Base-by-base conservation (phyloP, 2,888 invertebrate species). In the Agonopterix heracliana region DNA sequence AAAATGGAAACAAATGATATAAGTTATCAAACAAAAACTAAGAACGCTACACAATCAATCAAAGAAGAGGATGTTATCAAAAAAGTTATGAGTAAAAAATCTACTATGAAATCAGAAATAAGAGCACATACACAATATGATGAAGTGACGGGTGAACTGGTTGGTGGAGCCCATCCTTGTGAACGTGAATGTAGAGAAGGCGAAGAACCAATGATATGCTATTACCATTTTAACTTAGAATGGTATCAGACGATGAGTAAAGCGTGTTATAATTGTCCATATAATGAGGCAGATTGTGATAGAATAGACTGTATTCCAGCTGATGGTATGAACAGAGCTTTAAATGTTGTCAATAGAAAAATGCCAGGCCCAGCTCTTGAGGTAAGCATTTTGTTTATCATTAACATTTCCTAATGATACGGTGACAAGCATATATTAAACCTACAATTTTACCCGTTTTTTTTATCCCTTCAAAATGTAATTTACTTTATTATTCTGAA, bases 321-420 rank as follows among this genome's bases (percentile, higher is more conserved):
- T 1, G 96, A 97, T 75, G 98, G 98, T 0, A 89, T 93, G 41
- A 90, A 91, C 51, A 89, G 96, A 54, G 90, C 94, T 0, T 81
- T 97, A 35, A 91, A 94, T 10, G 93, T 95, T 0, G 90, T 96
- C 3, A 97, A 97, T 81, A 91, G 97, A 57, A 93, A 93, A 83
- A 91, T 97, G 90, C 97, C 97, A 0, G 97, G 97, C 41, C 97
- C 97, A 0, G 78, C 92, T 0, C 92, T 97, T 47, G 94, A 96
- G 90, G 95, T 95, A 71, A 69, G 13, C 10, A 11, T 12, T 41
- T 9, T 13, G n/a, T 12, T 11, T 12, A 7, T 41, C 9, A 41
- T 41, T 11, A 13, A 12, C 41, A 13, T 41, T 41, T 41, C 12
- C 7, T 41, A n/a, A 41, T 11, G 11, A 11, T n/a, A n/a, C 41